These are phyloP conservation scores for Zosterops borbonicus DNA, from an alignment of 2,113 vertebrate genomes.

Conservation along the genomic window DNA sequence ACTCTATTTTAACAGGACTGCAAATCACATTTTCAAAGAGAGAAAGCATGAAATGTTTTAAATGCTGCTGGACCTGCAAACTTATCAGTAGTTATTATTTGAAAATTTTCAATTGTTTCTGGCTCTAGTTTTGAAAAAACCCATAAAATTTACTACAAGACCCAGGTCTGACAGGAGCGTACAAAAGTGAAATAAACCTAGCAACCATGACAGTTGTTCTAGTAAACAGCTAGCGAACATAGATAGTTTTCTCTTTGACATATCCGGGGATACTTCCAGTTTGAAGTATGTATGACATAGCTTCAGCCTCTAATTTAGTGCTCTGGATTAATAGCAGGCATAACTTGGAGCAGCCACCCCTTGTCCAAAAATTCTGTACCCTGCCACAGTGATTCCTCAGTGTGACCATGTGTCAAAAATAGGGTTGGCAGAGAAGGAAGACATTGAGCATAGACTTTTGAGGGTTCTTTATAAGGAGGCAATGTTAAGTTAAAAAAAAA, in stretches of 20 bases:
- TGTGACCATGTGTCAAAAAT: rapidly evolving
- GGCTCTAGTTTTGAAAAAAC: neutral
- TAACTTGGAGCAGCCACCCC: neutral
- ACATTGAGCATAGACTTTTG: neutral
- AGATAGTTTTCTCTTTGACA: neutral
- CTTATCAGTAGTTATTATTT: neutral
- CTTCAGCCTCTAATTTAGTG: neutral
- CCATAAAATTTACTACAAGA: neutral
- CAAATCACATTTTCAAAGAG: neutral
- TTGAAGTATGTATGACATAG: neutral
- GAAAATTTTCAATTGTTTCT: neutral
- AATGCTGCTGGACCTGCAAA: neutral
- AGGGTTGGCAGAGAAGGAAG: neutral
- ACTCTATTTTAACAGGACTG: neutral
- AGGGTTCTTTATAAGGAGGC: neutral
- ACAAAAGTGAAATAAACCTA: neutral
- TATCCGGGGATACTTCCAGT: neutral
- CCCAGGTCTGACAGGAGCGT: rapidly evolving
- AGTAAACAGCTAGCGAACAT: neutral
- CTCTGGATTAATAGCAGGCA: neutral
- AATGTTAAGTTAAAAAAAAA: neutral
- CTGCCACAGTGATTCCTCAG: neutral
- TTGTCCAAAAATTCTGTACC: neutral
- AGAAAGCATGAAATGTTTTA: neutral
- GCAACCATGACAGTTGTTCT: neutral